These are phyloP conservation scores for Lucifuga dentata DNA, from an alignment of 2,113 vertebrate species.

Conservation along the genomic window DNA sequence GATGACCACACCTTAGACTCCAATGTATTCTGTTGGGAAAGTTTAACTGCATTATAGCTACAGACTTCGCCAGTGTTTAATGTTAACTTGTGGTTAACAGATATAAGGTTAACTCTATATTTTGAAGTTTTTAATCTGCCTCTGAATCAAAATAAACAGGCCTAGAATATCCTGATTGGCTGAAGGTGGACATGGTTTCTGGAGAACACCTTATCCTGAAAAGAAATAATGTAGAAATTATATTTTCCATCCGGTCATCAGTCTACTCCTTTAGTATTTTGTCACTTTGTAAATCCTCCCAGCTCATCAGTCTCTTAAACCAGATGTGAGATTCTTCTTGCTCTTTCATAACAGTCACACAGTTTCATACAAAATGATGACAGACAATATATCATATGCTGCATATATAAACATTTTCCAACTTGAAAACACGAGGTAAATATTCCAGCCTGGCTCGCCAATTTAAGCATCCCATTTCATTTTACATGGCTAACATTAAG, in stretches of 20 bases:
- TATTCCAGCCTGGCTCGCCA: background rate
- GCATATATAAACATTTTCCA: no score
- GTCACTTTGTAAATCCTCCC: background rate
- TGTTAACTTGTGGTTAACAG: background rate
- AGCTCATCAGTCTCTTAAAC: slow-evolving; percentile 1
- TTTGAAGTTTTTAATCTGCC: no score
- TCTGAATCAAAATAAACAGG: no score
- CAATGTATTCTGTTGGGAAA: background rate
- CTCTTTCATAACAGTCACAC: background rate
- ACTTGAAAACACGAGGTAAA: background rate
- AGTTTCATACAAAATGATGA: background rate
- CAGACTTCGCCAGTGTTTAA: background rate
- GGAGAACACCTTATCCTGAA: no score
- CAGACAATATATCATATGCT: no score
- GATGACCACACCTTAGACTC: background rate
- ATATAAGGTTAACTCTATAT: background rate
- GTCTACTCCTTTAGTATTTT: background rate
- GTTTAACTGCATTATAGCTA: background rate
- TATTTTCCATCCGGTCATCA: background rate
- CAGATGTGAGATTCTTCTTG: background rate
- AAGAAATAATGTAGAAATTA: no score
- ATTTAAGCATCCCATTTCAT: background rate
- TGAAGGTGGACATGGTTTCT: no score
- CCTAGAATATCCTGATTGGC: no score
- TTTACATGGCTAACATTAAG: background rate